Base-by-base conservation (phyloP, 35 echinoderm and acorn worm genomes). In the Acanthaster planci region DNA sequence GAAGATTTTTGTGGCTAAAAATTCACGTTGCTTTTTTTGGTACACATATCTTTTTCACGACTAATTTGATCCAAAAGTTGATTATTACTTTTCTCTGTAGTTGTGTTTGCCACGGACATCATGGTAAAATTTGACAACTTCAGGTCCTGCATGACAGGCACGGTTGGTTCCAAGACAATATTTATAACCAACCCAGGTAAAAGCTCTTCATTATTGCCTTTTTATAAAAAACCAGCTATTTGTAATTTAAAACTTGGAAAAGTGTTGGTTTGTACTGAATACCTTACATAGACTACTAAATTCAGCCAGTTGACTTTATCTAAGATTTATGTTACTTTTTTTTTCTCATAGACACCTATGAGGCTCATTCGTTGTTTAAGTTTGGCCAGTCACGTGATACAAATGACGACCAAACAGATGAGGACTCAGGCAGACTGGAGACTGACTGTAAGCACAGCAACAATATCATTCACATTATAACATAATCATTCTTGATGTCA, bases 121-220 rank as follows among this genome's bases (percentile, higher is more conserved):
- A 55, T 93, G 38, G 92, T 83, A 16, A 93, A 91, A 40, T 98
- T 86, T 91, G 95, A 98, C 86, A 89, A 98, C 79, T 98, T 93
- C 68, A 76, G 95, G 16, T 86, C 80, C 32, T 80, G 81, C 26
- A 98, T 98, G 95, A 82, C 77, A 21, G 87, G 84, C 23, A 98
- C 88, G 36, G 95, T 88, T 17, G 88, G 87, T 50, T 87, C 82
- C 21, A 98, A 93, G 59, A 85, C 95, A 2, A 94, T 98, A 19
- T 87, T 98, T 27, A 93, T 67, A 0, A 79, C 82, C 7, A 98
- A 98, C 89, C 95, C 95, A 55, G 95, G 95, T 98, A 82, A 77
- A 83, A 50, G 77, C 22, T 32, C 26, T 64, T n/a, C n/a, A 15
- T 35, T 18, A 27, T 38, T n/a, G 10, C 12, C 32, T 51, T 84